Base-by-base conservation (phyloP, 2,888 invertebrate species). In the Pheosia tremula region DNA sequence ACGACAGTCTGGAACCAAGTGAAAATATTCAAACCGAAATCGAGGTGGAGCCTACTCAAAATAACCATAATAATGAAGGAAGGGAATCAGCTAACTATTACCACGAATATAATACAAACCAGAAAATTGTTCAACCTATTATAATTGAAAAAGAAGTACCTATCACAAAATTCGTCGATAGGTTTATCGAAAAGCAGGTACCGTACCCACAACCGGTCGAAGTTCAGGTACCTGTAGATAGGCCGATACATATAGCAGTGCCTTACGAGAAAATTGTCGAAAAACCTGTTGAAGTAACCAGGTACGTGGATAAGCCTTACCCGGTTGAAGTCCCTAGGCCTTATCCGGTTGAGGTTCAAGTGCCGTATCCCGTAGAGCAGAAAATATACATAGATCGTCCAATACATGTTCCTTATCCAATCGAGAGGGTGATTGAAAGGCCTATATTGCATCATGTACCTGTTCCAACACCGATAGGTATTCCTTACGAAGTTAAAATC, bases 301-400 rank as follows among this genome's bases (percentile, higher is more conserved):
- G 83, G 72, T 90, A 91, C 64, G 88, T 95, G 0, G 94, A 96
- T 67, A 95, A 95, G 63, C 95, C 95, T 0, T 93, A 95, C 66
- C 95, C 95, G 0, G 94, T 95, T 10, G 94, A 95, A 54, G 92
- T 92, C 3, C 80, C 84, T 5, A 80, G 84, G 43, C 95, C 95
- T 8, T 93, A 95, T 61, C 95, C 95, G 0, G 94, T 95, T 11
- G 94, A 95, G 60, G 93, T 92, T 5, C 86, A 91, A 69, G 89
- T 94, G 0, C 94, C 94, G 7, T 93, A 91, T 75, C 93, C 94
- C 0, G 88, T 94, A 5, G 90, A 94, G 73, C 91, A 91, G 57
- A 90, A 91, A 62, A 90, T 95, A 0, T 95, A 94, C 64, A 89
- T 95, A 9, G 95, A 88, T 71, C 77, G 91, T 67, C 88, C 94